Conservation (phyloP, 2,888 invertebrate genomes). For the Panzeria rudis region DNA sequence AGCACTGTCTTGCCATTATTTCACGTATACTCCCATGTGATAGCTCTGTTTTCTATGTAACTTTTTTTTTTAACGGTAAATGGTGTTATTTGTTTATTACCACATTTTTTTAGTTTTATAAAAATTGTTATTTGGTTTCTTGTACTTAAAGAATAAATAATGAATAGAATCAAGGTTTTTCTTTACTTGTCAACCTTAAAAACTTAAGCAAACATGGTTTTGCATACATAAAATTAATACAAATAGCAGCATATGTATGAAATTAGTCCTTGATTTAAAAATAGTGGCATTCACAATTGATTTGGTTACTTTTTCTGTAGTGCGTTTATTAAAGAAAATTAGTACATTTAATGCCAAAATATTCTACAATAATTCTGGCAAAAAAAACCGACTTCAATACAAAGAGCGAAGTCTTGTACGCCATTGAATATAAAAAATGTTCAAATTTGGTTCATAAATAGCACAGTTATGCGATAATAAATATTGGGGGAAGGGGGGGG, state of each 20-base stretch:
- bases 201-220: conserved; percentile 40
- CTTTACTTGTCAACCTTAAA: conserved; percentile 49
- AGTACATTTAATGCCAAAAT: not conserved
- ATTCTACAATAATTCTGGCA: too few species aligned
- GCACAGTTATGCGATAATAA: too few species aligned
- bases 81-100: not conserved
- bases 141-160: conserved; percentile 22
- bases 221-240: conserved; percentile 48
- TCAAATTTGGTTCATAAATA: too few species aligned
- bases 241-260: not conserved
- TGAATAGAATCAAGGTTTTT: conserved; percentile 51
- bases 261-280: conserved; percentile 61
- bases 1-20: too few species aligned
- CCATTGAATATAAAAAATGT: too few species aligned
- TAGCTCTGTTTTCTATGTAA: not conserved
- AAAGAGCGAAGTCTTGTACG: too few species aligned
- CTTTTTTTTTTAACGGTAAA: not conserved
- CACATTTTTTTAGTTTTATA: not conserved
- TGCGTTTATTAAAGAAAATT: not conserved
- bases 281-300: conserved; percentile 18
- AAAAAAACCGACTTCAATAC: too few species aligned
- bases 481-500: too few species aligned
- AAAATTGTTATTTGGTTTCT: conserved; percentile 1
- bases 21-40: not conserved
- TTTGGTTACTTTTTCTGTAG: not conserved